Base-by-base conservation (phyloP, 2,888 invertebrate species). In the Meiosimyza platycephala region DNA sequence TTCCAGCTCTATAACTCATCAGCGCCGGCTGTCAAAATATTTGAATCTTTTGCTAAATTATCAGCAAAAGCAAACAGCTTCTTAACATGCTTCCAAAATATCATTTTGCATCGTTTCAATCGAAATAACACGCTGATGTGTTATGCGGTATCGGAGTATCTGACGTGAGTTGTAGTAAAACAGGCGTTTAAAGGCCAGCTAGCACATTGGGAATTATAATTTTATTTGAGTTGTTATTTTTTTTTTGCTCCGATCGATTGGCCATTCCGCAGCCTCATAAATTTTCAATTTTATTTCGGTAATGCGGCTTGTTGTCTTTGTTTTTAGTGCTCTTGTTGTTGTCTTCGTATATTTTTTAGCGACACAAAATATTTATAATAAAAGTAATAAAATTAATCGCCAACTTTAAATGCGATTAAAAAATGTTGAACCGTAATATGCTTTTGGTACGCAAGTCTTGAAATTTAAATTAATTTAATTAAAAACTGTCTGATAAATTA, bases 11-110 rank as follows among this genome's bases (percentile, higher is more conserved):
- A 72, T 75, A 74, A 75, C 59, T 75, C 74, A 75, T 67, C 63
- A 68, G 57, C 60, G 60, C 48, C 4, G 5, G 70, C 67, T 72
- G 74, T 75, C 74, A 75, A 75, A 75, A 75, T 75, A 75, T 75
- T 75, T 71, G 62, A 72, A 71, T 63, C 48, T 60, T 72, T 75
- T 72, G 64, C 62, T 71, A 64, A 71, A 75, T 75, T 75, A 71
- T 63, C 52, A 70, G 69, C 65, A 66, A 62, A 70, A 65, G 62
- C 60, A 72, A 72, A 67, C 66, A 72, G 72, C 72, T 72, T 72
- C 65, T 67, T 70, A 66, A 70, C 60, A 62, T 74, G 72, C 48
- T 64, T 62, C 62, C 64, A 40, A 71, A 67, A 68, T 64, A 51
- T 52, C 55, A 62, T 70, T 73, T 66, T 50, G 50, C 73, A 51